phyloP scores from a whole-genome alignment of 2,113 vertebrate species.

The Lepisosteus osseus region DNA sequence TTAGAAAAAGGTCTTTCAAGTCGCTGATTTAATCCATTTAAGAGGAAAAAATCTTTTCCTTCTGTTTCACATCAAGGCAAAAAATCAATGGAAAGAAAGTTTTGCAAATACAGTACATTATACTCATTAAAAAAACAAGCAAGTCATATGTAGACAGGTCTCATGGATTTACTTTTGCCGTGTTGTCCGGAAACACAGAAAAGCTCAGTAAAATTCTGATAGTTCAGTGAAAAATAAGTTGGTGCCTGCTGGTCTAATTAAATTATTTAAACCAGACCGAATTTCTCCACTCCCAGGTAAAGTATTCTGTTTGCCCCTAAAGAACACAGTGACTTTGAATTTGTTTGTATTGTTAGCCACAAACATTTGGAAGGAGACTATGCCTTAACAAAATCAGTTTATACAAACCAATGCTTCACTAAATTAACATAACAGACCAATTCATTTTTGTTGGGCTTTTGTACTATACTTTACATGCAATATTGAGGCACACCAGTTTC shows the following conservation, averaged over 20 bases:
- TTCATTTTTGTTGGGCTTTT: no score
- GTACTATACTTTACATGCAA: no score
- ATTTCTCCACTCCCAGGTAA: background rate
- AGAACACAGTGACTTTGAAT: no score
- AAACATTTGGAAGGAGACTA: no score
- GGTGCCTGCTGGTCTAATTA: background rate
- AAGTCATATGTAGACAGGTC: background rate
- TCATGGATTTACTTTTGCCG: background rate
- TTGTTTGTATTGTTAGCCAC: no score
- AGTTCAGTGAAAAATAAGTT: background rate
- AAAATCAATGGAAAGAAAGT: background rate
- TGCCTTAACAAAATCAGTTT: no score
- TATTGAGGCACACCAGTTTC: no score
- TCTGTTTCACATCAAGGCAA: slow-evolving; percentile 3
- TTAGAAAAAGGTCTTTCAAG: background rate
- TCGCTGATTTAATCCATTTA: background rate
- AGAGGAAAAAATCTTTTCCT: background rate
- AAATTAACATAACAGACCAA: no score
- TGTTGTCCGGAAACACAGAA: background rate
- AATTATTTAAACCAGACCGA: background rate
- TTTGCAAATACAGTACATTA: no score
- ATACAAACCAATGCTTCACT: no score
- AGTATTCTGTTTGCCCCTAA: no score
- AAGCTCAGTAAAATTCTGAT: background rate
- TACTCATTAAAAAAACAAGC: background rate